Evolutionary conservation across 2,888 invertebrate genomes (phyloP), one percentile per base, ranked within the genome.

Genomic region (Cataglyphis livida): DNA sequence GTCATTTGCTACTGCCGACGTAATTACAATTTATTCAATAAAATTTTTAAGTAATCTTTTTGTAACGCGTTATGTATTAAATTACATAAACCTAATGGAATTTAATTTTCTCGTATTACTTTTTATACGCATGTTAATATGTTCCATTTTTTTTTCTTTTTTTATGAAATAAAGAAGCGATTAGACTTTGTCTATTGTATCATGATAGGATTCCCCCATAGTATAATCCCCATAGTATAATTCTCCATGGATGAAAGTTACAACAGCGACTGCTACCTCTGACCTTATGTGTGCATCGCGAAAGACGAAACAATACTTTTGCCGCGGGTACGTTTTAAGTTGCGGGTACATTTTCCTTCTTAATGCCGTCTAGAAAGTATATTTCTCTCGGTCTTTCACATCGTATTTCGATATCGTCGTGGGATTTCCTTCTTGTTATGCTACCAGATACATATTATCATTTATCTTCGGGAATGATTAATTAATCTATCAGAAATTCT

Each of bases 291-390:
- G 18, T 35, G 32, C 32, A 25, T 64, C 51, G 54, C 54, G 81
- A 51, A 61, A 82, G 76, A 44, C 15, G 65, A 61, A 84, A 84
- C 86, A 84, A 85, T 87, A 75, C 68, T 87, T 82, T 73, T 38
- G 66, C 62, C 59, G 65, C 76, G 48, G 38, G 61, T 38, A 57
- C 54, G 57, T 68, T 85, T 85, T 71, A 84, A 90, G 88, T 88
- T 87, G 90, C 88, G 87, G 88, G 5, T n/a, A 51, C 51, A 51
- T 51, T 90, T 91, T 89, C 87, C 85, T 90, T n/a, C 38, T 78
- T 78, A 82, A 6, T 82, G 48, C 65, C 57, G 64, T 28, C 78
- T 88, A 90, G 90, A 91, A 91, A 91, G 91, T 89, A 84, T 88
- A 85, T 83, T 87, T 85, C 83, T 84, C 86, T 64, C 35, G 79